Base-by-base conservation (phyloP, 2,797 vertebrate genomes). In the Pseudotriccus pelzelni region DNA sequence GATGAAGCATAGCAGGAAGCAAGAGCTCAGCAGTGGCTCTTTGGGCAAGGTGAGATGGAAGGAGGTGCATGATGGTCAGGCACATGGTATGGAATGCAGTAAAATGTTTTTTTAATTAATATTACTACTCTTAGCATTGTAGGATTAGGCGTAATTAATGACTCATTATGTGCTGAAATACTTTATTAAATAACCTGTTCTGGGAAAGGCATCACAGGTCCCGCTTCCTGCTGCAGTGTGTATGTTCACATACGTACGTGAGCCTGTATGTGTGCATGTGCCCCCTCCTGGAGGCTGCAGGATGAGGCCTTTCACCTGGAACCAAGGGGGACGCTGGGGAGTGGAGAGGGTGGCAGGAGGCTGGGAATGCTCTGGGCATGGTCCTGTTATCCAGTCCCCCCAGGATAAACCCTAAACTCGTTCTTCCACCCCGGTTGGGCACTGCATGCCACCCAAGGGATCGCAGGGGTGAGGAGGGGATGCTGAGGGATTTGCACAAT, bases 391-490 rank as follows among this genome's bases (percentile, higher is more conserved):
- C 14, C 25, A 36, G 25, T 24, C 9, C 17, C 6, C 14, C 9
- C 23, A 39, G 28, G 68, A 44, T 4, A 50, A 32, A 53, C 3
- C 7, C 30, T 37, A 6, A 81, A n/a, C 12, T 39, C 7, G 5
- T 46, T 56, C 9, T 30, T 32, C 15, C 24, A 78, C 17, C 6
- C 2, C 0, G 0, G 0, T 0, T 3, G 2, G 56, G 23, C 4
- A 1, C n/a, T 53, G 43, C 20, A 53, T 2, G 3, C 34, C 1
- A 2, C 23, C 12, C 17, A 1, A 4, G 25, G 27, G 41, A 30
- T 1, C 2, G 21, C 20, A 52, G 24, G n/a, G 18, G 15, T 21
- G 20, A 25, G 32, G 7, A 46, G 9, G 18, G 14, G 4, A 59
- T 9, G 32, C 30, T 24, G 39, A 50, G 27, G 13, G 20, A 25